Base-by-base conservation (phyloP, 2,888 invertebrate species). In the Hydrotaea diabolus region DNA sequence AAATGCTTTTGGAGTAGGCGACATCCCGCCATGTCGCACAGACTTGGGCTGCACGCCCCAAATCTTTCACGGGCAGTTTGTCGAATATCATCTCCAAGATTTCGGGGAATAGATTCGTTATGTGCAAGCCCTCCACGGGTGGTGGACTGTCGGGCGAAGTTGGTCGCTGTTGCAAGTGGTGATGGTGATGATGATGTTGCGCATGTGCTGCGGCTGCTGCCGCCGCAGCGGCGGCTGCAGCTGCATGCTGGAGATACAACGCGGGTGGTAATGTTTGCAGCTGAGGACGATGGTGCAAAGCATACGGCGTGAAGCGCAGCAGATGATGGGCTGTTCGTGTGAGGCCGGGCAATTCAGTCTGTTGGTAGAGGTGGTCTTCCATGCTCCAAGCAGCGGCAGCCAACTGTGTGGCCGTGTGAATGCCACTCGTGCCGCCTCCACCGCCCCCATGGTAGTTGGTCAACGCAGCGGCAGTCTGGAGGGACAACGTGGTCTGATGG, bases 21-120 rank as follows among this genome's bases (percentile, higher is more conserved):
- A 98, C 98, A 90, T 98, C 98, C 83, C 97, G 93, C 98, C 98
- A 98, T 81, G 96, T 93, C 79, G 95, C 94, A 92, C 97, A 97
- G 86, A 98, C 98, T 93, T 97, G 97, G 2, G 98, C 97, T 21
- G 96, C 98, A 59, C 97, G 94, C 1, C 98, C 98, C 91, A 97
- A 95, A 93, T 98, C 98, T 87, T 96, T 94, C 59, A 98, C 97
- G 76, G 97, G 96, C 91, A 98, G 93, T 92, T 97, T 95, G 90
- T 96, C 95, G 92, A 98, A 98, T 91, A 98, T 98, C 90, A 98
- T 94, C 85, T 98, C 97, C 87, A 98, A 93, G 87, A 98, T 95
- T 93, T 98, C 98, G 21, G 98, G 98, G 92, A 98, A 98, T 73
- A 98, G 93, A 91, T 96, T 95, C 69, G 97, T 96, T 88, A 98